Percentiles rank a stretch among this genome's conserved stretches.
phyloP scores from a whole-genome alignment of 1,140 invertebrate species.

The Magallana angulata region DNA sequence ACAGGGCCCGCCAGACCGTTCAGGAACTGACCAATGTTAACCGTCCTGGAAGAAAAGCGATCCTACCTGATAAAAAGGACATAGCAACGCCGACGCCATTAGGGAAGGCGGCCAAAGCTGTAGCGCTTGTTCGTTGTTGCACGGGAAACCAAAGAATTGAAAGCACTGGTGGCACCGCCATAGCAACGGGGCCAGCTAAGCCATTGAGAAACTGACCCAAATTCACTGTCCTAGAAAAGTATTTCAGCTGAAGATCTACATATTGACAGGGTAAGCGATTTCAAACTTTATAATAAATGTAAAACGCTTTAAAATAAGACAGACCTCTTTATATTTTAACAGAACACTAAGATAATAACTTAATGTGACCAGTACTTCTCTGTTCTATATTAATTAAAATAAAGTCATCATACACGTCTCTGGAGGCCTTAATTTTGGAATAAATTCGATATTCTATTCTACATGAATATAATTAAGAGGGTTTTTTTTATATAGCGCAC shows the following conservation, averaged over 20 bases:
- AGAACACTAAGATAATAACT: no score
- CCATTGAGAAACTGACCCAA: constrained; percentile 74
- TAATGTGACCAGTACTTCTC: no score
- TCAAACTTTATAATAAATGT: no score
- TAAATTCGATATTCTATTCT: no score
- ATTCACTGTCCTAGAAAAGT: constrained; percentile 66
- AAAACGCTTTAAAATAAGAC: no score
- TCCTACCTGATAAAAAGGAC: constrained; percentile 47
- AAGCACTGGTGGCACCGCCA: constrained; percentile 72
- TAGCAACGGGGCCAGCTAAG: constrained; percentile 70
- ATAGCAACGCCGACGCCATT: constrained; percentile 42
- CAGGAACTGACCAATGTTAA: constrained; percentile 68
- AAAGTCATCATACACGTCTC: no score
- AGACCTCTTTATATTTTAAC: no score
- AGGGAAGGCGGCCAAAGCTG: constrained; percentile 52
- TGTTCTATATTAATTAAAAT: no score
- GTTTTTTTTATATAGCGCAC: no score
- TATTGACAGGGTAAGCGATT: no score
- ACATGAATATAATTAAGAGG: no score
- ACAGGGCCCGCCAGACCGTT: constrained; percentile 76
- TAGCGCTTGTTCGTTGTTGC: constrained; percentile 73
- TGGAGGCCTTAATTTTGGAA: no score
- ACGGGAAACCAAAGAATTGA: constrained; percentile 77
- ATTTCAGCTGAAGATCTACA: background rate
- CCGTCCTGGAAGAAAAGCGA: constrained; percentile 54